phyloP scores from a whole-genome alignment of 1,140 invertebrate species.

The Homalodisca vitripennis region DNA sequence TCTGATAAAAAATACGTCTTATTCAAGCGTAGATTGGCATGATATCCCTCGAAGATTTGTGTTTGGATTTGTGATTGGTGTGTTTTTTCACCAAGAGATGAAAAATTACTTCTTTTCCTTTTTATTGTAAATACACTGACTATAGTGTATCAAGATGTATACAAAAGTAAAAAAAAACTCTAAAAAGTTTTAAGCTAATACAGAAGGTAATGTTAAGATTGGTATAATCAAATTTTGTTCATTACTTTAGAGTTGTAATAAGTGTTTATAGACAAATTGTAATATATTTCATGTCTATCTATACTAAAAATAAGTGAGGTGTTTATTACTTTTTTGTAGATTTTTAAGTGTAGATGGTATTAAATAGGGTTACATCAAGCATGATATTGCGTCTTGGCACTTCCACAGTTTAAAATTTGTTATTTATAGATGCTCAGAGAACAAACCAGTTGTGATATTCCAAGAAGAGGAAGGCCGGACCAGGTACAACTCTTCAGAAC shows the following conservation, averaged over 20 bases:
- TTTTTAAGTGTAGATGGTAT: neutral
- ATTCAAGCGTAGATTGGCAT: too few relatives aligned
- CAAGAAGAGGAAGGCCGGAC: conserved; percentile 19
- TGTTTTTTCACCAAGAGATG: too few relatives aligned
- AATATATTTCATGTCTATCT: neutral
- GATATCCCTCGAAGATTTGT: too few relatives aligned
- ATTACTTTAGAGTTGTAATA: neutral
- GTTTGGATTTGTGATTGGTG: too few relatives aligned
- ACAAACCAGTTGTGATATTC: conserved; percentile 18
- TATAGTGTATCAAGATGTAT: too few relatives aligned
- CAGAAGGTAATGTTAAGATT: too few relatives aligned
- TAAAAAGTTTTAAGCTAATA: too few relatives aligned
- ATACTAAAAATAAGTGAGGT: neutral
- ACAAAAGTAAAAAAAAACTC: too few relatives aligned
- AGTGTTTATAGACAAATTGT: neutral
- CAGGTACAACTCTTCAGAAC: conserved; percentile 3
- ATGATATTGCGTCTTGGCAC: neutral
- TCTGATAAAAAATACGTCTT: too few relatives aligned
- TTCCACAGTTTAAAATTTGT: neutral
- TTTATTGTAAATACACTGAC: too few relatives aligned
- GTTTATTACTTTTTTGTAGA: neutral
- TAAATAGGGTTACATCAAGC: neutral
- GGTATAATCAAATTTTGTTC: neutral
- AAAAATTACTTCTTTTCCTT: too few relatives aligned
- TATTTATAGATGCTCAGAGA: conserved; percentile 17